Conservation (phyloP, 2,888 invertebrate species). For the Chloromyia formosa region DNA sequence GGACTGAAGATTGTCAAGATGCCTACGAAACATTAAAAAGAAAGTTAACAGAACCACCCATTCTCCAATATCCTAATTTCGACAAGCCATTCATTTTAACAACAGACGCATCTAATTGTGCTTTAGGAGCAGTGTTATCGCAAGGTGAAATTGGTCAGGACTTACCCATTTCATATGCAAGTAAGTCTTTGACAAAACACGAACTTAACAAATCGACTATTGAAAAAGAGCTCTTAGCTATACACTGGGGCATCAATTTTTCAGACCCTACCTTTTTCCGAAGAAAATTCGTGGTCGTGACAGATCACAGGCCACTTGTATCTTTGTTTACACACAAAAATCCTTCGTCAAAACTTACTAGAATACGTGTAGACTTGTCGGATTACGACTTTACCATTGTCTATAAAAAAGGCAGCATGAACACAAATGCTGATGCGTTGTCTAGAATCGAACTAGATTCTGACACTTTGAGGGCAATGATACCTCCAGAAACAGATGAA, state of each 20-base stretch:
- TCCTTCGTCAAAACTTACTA: constrained; percentile 10
- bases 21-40: constrained; percentile 44
- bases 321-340: too few species aligned
- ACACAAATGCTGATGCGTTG: too few species aligned
- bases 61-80: too few species aligned
- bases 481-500: background rate
- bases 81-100: background rate
- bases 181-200: too few species aligned
- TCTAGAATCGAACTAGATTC: background rate
- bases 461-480: background rate
- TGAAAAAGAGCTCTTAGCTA: constrained; percentile 54
- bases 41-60: background rate
- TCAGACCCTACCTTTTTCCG: too few species aligned
- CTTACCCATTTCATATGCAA: too few species aligned
- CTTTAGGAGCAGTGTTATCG: too few species aligned
- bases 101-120: background rate
- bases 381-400: background rate
- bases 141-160: too few species aligned
- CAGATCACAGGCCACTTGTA: too few species aligned
- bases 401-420: constrained; percentile 5
- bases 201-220: constrained; percentile 54
- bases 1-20: constrained; percentile 39
- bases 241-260: constrained; percentile 53
- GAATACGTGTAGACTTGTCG: too few species aligned
- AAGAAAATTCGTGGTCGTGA: too few species aligned